Conservation (phyloP, 2,113 vertebrate genomes). For the Lycaon pictus region DNA sequence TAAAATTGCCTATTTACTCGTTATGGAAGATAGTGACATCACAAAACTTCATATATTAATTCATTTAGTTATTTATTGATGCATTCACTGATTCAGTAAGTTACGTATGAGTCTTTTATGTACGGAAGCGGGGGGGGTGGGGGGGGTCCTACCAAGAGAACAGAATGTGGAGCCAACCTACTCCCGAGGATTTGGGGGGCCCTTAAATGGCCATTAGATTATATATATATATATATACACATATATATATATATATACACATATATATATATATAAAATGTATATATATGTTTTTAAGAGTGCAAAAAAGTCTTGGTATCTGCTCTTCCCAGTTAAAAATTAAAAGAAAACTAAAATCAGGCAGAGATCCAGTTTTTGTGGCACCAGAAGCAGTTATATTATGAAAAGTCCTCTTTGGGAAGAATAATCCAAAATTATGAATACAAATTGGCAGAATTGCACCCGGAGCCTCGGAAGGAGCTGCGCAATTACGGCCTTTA, state of each 20-base stretch:
- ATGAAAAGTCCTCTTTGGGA: not conserved
- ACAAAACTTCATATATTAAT: not conserved
- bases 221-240: not conserved
- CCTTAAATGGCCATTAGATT: not conserved
- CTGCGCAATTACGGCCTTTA: not conserved
- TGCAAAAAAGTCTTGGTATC: not conserved
- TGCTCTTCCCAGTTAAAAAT: constrained; percentile 27
- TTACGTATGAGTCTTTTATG: not conserved
- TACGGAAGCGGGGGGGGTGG: not conserved
- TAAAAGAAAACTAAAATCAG: constrained; percentile 48
- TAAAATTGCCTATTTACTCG: not conserved
- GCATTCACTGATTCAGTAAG: not conserved
- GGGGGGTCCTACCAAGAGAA: no score
- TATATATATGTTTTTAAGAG: not conserved
- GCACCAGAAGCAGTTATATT: not conserved
- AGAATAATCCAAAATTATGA: constrained; percentile 18
- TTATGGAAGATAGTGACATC: not conserved
- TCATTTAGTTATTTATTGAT: not conserved
- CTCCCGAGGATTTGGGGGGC: not conserved
- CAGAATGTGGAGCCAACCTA: not conserved
- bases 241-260: no score
- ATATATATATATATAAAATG: not conserved
- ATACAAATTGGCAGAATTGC: not conserved
- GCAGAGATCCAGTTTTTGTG: not conserved
- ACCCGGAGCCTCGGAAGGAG: not conserved